A percentile compares a stretch with the other conserved stretches of the same genome.
phyloP scores from a whole-genome alignment of 2,113 vertebrate species.

The Trogon surrucura region DNA sequence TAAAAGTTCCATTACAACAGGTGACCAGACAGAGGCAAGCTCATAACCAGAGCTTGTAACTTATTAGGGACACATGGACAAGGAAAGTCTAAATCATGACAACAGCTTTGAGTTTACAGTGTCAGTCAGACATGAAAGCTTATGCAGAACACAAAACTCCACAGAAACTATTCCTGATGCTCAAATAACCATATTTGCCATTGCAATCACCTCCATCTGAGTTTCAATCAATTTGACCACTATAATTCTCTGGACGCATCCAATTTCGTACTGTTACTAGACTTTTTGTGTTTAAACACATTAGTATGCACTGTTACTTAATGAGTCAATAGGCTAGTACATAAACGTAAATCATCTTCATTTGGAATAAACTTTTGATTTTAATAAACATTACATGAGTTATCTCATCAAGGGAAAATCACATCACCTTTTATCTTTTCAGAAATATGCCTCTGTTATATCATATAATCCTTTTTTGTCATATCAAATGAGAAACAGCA shows the following conservation, averaged over 20 bases:
- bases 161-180: background rate
- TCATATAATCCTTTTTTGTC: background rate
- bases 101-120: background rate
- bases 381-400: background rate
- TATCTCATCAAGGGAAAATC: background rate
- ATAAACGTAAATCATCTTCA: background rate
- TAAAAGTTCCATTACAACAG: background rate
- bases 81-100: background rate
- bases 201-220: background rate
- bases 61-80: background rate
- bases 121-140: background rate
- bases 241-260: background rate
- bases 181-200: background rate
- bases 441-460: background rate
- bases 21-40: background rate
- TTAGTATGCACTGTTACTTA: background rate
- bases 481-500: background rate
- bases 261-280: background rate
- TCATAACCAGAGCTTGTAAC: background rate
- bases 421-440: background rate
- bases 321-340: background rate
- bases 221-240: background rate
- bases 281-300: background rate
- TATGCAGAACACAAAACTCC: background rate
- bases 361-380: background rate